phyloP scores from a whole-genome alignment of 2,797 vertebrate species.

The Sebastes jordani region DNA sequence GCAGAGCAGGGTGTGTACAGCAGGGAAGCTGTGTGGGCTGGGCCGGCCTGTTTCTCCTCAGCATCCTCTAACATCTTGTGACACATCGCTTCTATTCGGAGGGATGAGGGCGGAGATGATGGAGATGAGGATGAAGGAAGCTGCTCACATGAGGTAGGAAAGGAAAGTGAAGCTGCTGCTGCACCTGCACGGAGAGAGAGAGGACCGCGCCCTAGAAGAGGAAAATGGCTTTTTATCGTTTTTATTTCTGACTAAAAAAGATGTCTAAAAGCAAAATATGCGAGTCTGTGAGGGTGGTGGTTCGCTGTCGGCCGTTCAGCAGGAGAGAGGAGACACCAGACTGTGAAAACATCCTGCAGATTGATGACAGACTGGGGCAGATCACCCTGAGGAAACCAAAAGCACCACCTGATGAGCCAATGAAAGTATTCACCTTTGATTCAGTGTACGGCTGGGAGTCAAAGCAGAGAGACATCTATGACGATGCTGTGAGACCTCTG shows the following conservation, averaged over 20 bases:
- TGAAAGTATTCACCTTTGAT: conserved; percentile 96
- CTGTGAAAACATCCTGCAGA: conserved; percentile 85
- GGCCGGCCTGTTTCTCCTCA: conserved; percentile 16
- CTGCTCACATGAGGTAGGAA: conserved; percentile 10
- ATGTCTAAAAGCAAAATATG: conserved; percentile 85
- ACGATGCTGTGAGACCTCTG: conserved; percentile 92
- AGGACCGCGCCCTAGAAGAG: conserved; percentile 12
- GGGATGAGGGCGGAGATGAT: conserved; percentile 51
- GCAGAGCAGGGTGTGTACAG: conserved; percentile 82
- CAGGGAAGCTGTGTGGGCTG: conserved; percentile 59
- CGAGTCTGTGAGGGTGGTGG: conserved; percentile 95
- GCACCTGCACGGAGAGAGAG: conserved; percentile 32
- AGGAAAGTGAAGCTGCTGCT: not conserved
- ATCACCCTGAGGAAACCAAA: conserved; percentile 91
- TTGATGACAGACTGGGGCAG: conserved; percentile 92
- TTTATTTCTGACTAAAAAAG: not conserved
- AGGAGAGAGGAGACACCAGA: conserved; percentile 85
- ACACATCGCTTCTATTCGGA: conserved; percentile 10
- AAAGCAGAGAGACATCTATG: conserved; percentile 91
- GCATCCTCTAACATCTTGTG: conserved; percentile 24
- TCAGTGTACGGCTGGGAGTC: conserved; percentile 90
- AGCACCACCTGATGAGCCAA: conserved; percentile 85
- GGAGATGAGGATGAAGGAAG: not conserved
- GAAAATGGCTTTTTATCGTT: conserved; percentile 1
- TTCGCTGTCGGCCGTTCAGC: conserved; percentile 92